Evolutionary conservation across 2,113 vertebrate genomes (phyloP).

Genomic region (Chionomys nivalis): DNA sequence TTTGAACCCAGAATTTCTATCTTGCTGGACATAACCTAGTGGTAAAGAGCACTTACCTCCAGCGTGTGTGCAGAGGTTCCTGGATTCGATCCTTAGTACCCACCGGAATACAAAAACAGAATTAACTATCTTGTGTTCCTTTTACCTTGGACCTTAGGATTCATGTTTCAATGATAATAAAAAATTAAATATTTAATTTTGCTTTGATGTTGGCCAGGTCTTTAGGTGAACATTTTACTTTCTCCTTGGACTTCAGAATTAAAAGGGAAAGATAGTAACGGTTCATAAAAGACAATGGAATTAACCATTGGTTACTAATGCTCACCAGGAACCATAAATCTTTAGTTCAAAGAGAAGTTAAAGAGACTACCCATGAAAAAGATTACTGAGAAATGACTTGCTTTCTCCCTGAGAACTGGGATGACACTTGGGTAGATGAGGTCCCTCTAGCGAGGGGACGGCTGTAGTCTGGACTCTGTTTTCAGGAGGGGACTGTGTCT

Average conservation of each 20-base stretch:
- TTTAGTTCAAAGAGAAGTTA: conserved; percentile 45
- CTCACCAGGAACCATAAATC: neutral
- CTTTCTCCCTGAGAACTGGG: conserved; percentile 15
- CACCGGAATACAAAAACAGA: neutral
- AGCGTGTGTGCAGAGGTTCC: neutral
- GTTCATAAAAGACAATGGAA: neutral
- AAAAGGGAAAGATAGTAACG: conserved; percentile 27
- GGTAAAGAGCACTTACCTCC: neutral
- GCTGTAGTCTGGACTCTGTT: neutral
- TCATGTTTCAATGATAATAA: conserved; percentile 31
- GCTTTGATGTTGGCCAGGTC: neutral
- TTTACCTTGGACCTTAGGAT: neutral
- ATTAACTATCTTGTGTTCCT: neutral
- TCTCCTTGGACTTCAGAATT: neutral
- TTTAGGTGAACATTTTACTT: neutral
- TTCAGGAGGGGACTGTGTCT: neutral
- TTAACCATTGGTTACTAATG: neutral
- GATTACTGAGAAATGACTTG: neutral
- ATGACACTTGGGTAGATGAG: neutral
- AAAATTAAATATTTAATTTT: conserved; percentile 33
- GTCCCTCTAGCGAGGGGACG: neutral
- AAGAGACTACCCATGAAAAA: conserved; percentile 28
- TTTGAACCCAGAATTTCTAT: neutral
- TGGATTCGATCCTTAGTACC: neutral
- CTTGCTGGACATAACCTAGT: neutral